Evolutionary conservation across 1,140 invertebrate genomes (phyloP).

Genomic region (Chlorops oryzae): DNA sequence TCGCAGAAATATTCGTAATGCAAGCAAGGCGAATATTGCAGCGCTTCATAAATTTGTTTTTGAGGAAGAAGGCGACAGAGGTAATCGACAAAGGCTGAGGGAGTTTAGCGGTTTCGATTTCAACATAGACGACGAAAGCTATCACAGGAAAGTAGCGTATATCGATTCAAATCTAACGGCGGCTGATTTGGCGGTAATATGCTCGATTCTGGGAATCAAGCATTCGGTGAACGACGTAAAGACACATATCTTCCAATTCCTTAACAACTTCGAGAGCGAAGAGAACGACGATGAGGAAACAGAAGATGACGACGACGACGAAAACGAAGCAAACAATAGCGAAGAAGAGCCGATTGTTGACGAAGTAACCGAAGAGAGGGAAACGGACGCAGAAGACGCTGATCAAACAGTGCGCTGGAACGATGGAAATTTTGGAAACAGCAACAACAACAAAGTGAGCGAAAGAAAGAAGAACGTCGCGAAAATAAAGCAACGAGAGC

Average conservation of each 20-base stretch:
- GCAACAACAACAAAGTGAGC: neutral
- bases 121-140: constrained; percentile 4
- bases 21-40: no score
- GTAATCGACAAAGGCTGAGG: no score
- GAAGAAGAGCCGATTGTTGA: no score
- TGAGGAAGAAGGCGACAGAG: constrained; percentile 7
- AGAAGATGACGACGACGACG: neutral
- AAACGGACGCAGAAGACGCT: neutral
- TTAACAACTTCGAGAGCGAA: neutral
- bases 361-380: neutral
- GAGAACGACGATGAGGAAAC: neutral
- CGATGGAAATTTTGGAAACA: neutral
- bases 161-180: constrained; percentile 5
- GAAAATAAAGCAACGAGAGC: no score
- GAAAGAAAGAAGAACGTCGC: neutral
- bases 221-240: neutral
- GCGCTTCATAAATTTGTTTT: constrained; percentile 11
- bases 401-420: neutral
- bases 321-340: no score
- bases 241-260: constrained; percentile 6
- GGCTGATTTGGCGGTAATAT: constrained; percentile 6
- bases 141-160: neutral
- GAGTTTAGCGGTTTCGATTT: no score
- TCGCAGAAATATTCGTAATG: no score
- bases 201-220: constrained; percentile 1